Evolutionary conservation across 1,140 invertebrate genomes (phyloP).

Genomic region (Papilio aristodemus): DNA sequence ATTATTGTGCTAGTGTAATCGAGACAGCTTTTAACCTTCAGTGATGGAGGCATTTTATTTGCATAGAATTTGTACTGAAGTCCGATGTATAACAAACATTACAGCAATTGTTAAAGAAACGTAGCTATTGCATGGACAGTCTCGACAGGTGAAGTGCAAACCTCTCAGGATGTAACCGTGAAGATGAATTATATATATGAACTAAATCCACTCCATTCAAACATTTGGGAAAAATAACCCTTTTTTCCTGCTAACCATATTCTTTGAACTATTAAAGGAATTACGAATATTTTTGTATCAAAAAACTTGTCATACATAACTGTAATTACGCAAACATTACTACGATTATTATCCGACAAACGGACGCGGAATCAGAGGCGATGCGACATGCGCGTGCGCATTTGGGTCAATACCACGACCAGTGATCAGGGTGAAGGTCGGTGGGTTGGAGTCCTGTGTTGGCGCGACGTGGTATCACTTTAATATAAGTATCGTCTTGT

Average conservation of each 20-base stretch:
- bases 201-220: no score
- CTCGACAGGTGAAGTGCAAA: no score
- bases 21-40: neutral
- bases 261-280: no score
- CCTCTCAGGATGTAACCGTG: no score
- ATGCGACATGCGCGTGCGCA: constrained; percentile 6
- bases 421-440: constrained; percentile 14
- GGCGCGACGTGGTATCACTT: neutral
- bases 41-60: neutral
- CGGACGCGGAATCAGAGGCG: neutral
- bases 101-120: no score
- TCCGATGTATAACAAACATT: no score
- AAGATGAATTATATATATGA: no score
- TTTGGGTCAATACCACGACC: constrained; percentile 12
- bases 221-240: no score
- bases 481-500: neutral
- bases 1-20: neutral
- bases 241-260: no score
- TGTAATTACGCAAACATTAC: neutral
- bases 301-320: neutral
- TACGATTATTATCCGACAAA: neutral
- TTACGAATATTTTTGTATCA: no score
- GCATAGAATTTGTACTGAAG: neutral
- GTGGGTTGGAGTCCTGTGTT: neutral
- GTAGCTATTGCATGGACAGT: no score